Percentiles rank a stretch among this genome's conserved stretches.
Conservation (phyloP, 2,113 vertebrate species). For the Hippocampus comes region DNA sequence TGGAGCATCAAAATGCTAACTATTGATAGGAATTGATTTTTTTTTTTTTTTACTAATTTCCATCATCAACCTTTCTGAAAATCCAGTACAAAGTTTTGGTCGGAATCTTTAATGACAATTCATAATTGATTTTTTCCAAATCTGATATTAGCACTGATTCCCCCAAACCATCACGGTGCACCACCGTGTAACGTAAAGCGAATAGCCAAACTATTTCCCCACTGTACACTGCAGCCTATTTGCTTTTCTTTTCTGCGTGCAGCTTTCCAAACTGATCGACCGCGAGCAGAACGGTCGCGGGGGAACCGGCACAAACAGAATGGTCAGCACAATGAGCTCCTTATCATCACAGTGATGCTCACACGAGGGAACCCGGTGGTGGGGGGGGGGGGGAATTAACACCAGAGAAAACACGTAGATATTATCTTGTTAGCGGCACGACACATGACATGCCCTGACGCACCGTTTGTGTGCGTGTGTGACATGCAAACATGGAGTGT, state of each 20-base stretch:
- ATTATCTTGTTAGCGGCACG: not conserved
- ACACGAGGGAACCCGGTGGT: not conserved
- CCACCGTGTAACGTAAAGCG: not conserved
- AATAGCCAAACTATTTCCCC: not conserved
- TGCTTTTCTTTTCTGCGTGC: not conserved
- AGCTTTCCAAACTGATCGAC: not conserved
- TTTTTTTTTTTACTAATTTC: too few species aligned
- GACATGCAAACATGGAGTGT: not conserved
- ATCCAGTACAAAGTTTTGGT: too few species aligned
- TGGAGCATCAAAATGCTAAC: not conserved
- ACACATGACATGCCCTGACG: not conserved
- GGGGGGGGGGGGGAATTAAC: not conserved
- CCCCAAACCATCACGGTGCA: not conserved
- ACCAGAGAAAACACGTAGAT: not conserved
- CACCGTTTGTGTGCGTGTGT: not conserved
- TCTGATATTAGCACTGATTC: too few species aligned
- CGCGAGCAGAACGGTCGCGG: not conserved
- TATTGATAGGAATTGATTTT: too few species aligned
- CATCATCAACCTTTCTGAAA: too few species aligned
- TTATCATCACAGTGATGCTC: not conserved
- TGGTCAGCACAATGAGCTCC: not conserved
- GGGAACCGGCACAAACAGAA: not conserved
- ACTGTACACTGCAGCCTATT: not conserved
- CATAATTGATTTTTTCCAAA: too few species aligned
- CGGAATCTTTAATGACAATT: too few species aligned